Conservation (phyloP, 2,797 vertebrate species). For the Lacerta viridis region DNA sequence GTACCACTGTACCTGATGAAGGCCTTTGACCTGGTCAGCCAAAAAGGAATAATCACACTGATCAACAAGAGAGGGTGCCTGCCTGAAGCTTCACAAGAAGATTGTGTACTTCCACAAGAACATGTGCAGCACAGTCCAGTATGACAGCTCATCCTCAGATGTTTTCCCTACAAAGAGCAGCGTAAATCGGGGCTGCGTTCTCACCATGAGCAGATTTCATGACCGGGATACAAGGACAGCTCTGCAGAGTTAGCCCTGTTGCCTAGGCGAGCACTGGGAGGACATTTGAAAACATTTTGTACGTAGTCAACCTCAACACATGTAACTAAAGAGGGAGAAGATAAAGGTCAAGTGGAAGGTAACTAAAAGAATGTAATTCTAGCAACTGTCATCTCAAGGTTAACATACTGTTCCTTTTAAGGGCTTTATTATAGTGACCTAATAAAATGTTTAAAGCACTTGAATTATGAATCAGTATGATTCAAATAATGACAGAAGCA, state of each 20-base stretch:
- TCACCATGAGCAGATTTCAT: not conserved
- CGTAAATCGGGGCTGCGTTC: too few species aligned
- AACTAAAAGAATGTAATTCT: constrained; percentile 1
- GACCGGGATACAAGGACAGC: not conserved
- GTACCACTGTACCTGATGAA: too few species aligned
- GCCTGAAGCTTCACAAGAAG: too few species aligned
- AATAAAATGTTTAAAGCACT: not conserved
- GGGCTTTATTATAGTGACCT: not conserved
- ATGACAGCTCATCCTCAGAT: too few species aligned
- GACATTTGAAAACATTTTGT: not conserved
- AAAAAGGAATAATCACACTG: too few species aligned
- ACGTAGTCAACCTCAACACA: not conserved
- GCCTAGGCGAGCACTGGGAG: not conserved
- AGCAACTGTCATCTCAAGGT: not conserved
- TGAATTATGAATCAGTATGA: not conserved
- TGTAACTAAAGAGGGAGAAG: not conserved
- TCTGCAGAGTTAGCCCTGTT: not conserved
- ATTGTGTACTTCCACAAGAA: too few species aligned
- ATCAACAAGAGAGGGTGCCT: too few species aligned
- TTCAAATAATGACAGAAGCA: not conserved
- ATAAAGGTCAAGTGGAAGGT: not conserved
- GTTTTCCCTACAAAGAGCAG: too few species aligned
- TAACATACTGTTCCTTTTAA: not conserved
- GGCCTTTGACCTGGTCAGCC: too few species aligned
- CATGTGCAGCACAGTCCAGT: too few species aligned